Base-by-base conservation (phyloP, 2,888 invertebrate species). In the Sipha maydis region DNA sequence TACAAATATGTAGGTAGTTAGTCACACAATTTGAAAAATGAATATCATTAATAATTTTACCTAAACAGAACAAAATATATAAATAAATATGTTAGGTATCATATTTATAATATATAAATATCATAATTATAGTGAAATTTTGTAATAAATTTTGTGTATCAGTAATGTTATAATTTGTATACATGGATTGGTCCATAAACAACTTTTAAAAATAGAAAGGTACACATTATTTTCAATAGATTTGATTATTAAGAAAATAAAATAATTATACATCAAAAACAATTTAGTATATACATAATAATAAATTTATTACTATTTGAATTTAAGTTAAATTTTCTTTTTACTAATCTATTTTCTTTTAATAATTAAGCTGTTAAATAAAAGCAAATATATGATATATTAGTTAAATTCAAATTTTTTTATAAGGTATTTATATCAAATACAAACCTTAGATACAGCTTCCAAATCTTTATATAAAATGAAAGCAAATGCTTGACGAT, bases 401-500 rank as follows among this genome's bases (percentile, higher is more conserved):
- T 67, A 76, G 48, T 21, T 41, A 11, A 34, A 69, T 38, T 69
- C 28, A 19, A 4, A 28, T 25, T 31, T 34, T 17, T 28, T 41
- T 56, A 28, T 48, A 67, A 25, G 25, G 8, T 5, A 76, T 79
- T 91, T 92, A 98, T 98, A 94, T 97, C 97, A 92, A 48, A 48
- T 14, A 48, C 14, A 48, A 14, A 48, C 48, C 48, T 14, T 48
- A 11, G 98, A 97, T 90, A 98, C 96, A 89, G 97, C 95, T 91
- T 97, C 96, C 89, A 96, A 95, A 89, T 95, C 94, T 91, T 96
- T 96, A 92, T 98, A 98, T 80, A 98, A 97, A 91, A 99, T 98
- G 93, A 99, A 99, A 89, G 98, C 98, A 92, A 99, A 99, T 89
- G 99, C 98, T 89, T 98, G 98, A 91, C 98, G 93, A 90, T 97